Conservation (phyloP, 2,888 invertebrate species). For the Tipula lateralis region DNA sequence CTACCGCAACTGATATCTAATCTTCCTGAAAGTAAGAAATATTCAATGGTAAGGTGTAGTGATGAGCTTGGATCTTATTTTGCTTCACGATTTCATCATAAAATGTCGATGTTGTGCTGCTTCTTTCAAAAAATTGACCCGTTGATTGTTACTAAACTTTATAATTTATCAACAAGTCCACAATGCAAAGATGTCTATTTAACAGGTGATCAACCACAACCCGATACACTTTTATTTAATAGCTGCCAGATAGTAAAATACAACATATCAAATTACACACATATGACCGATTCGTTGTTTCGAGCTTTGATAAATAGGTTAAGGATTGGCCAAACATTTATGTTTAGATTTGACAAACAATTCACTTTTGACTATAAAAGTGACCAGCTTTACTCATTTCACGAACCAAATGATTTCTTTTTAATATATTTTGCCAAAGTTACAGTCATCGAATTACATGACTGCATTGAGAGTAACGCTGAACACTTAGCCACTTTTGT, state of each 20-base stretch:
- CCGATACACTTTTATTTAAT: background rate
- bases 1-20: background rate
- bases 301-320: background rate
- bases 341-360: background rate
- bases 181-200: background rate
- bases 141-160: background rate
- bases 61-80: background rate
- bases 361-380: background rate
- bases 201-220: background rate
- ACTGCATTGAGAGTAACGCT: background rate
- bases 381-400: background rate
- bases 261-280: background rate
- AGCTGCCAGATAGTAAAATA: background rate
- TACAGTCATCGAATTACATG: background rate
- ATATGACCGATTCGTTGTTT: background rate
- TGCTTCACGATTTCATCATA: background rate
- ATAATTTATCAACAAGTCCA: background rate
- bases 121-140: background rate
- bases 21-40: no score
- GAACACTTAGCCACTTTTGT: background rate
- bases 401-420: no score
- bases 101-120: background rate
- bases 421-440: no score
- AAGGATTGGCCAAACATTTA: background rate
- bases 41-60: no score